Percentiles rank a stretch among this genome's conserved stretches.
Evolutionary conservation across 2,888 invertebrate genomes (phyloP).

Genomic region (Xiphydria camelus): DNA sequence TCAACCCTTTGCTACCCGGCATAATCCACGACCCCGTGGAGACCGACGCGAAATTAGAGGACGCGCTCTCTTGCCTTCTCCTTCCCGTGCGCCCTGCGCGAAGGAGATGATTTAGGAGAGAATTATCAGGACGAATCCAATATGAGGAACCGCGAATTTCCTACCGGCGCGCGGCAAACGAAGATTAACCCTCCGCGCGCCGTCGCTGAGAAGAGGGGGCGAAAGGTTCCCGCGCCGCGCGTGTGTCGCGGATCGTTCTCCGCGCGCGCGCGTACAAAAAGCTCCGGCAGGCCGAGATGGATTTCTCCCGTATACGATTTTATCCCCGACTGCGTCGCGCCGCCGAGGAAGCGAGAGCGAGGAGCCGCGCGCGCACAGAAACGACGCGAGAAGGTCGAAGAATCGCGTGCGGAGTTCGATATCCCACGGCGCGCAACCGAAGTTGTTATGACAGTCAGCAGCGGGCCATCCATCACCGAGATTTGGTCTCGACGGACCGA

Average conservation of each 20-base stretch:
- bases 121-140: slow-evolving; percentile 56
- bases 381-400: neutral
- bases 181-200: slow-evolving; percentile 12
- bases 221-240: neutral
- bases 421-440: slow-evolving; percentile 19
- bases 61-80: slow-evolving; percentile 27
- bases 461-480: slow-evolving; percentile 54
- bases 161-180: slow-evolving; percentile 14
- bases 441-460: slow-evolving; percentile 58
- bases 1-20: slow-evolving; percentile 53
- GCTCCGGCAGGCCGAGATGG: too few relatives aligned
- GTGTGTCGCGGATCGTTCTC: too few relatives aligned
- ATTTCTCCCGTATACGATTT: too few relatives aligned
- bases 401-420: slow-evolving; percentile 2
- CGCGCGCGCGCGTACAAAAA: too few relatives aligned
- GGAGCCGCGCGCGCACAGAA: too few relatives aligned
- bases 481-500: slow-evolving; percentile 53
- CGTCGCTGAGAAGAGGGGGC: neutral
- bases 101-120: slow-evolving; percentile 50
- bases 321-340: too few relatives aligned
- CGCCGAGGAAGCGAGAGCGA: too few relatives aligned
- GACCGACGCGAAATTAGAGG: slow-evolving; percentile 51
- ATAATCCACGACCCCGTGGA: slow-evolving; percentile 51
- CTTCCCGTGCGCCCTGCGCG: slow-evolving; percentile 21
- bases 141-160: slow-evolving; percentile 41